Conservation (phyloP, 1,140 invertebrate genomes). For the Danaus plexippus region DNA sequence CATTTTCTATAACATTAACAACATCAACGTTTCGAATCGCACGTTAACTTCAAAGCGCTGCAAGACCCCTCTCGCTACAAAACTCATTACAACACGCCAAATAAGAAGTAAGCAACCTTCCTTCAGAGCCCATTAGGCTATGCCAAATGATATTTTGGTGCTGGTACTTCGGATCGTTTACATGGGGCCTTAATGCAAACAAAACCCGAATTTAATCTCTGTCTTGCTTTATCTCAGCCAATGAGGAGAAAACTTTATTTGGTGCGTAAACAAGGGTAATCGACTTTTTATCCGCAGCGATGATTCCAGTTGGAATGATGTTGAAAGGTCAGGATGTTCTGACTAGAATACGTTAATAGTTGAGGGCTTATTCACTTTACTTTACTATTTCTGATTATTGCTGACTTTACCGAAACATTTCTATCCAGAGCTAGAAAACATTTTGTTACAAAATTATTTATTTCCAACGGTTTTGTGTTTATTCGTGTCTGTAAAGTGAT, state of each 20-base stretch:
- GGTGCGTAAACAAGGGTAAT: slow-evolving; percentile 65
- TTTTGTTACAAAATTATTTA: too few relatives aligned
- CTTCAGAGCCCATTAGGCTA: slow-evolving; percentile 56
- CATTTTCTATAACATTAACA: slow-evolving; percentile 32
- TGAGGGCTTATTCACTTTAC: too few relatives aligned
- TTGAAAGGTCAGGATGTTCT: slow-evolving; percentile 53
- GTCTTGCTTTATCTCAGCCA: slow-evolving; percentile 56
- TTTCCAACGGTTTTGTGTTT: too few relatives aligned
- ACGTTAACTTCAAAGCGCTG: slow-evolving; percentile 46
- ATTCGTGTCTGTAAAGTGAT: too few relatives aligned
- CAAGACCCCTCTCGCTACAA: slow-evolving; percentile 46
- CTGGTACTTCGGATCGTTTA: slow-evolving; percentile 54
- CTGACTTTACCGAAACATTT: too few relatives aligned
- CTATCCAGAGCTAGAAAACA: too few relatives aligned
- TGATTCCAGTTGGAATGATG: slow-evolving; percentile 46
- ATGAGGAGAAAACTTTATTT: slow-evolving; percentile 68
- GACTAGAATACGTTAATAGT: slow-evolving; percentile 56
- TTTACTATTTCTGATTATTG: too few relatives aligned
- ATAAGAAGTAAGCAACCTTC: slow-evolving; percentile 63
- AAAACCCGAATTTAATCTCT: slow-evolving; percentile 62
- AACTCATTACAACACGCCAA: slow-evolving; percentile 66
- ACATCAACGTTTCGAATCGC: slow-evolving; percentile 23
- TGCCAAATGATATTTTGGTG: slow-evolving; percentile 66
- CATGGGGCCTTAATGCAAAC: slow-evolving; percentile 49
- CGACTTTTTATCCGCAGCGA: slow-evolving; percentile 44